Evolutionary conservation across 2,797 vertebrate species (phyloP), one percentile per base, ranked within the genome.

Genomic region (Calcarius lapponicus): DNA sequence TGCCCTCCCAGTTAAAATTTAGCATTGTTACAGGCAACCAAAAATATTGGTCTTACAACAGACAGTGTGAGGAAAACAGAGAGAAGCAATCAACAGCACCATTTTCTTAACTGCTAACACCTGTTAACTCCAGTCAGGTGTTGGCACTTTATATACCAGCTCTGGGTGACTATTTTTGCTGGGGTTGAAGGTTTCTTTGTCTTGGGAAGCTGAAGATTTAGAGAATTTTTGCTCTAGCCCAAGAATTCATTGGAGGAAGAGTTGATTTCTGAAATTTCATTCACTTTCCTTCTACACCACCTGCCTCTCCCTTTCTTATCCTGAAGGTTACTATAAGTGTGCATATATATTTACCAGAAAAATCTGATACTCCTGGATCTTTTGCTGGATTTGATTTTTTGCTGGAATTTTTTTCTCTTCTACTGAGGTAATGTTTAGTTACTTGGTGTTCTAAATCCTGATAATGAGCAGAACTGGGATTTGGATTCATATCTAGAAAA

Each of bases 151-250:
- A 64, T 85, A 87, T 87, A 85, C 16, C 43, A 69, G 7, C 36
- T 57, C 34, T 21, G 32, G 42, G 54, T 47, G 6, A 34, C 17
- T 85, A 17, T 42, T 93, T 93, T 45, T 89, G 17, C 14, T 21
- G 34, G 6, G 6, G 1, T 45, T 86, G 61, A 36, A 56, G 16
- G 2, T 1, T 0, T 29, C 1, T 14, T 76, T 1, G 0, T 28
- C 4, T 75, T 10, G 1, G 22, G 28, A 66, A 53, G 20, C 1
- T 64, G 17, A 42, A 26, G 29, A 10, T 22, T 78, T 67, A 29
- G 24, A 4, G 2, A 42, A 20, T 18, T 3, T 83, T 76, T 70
- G 2, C 1, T 86, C 4, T 0, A 7, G 48, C 12, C 7, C 0
- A 18, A 26, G 56, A 58, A 56, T 42, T 16, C 0, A 2, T 45